Evolutionary conservation across 2,888 invertebrate species (phyloP).

Genomic region (Chymomyza amoena): DNA sequence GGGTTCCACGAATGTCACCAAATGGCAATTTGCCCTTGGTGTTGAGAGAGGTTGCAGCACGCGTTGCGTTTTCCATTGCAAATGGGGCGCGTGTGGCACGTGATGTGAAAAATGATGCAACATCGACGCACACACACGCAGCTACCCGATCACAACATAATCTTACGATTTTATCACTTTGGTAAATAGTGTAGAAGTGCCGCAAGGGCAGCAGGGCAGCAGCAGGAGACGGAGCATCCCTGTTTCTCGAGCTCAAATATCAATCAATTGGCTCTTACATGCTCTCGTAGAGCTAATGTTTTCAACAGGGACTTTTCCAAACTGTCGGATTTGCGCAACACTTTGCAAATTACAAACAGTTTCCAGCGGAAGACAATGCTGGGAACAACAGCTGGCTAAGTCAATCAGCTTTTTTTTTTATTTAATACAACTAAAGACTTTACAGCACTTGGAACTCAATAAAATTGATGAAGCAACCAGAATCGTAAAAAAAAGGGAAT

Average conservation of each 20-base stretch:
- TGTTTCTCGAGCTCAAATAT: constrained; percentile 53
- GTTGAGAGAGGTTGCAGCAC: background rate
- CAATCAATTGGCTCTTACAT: constrained; percentile 53
- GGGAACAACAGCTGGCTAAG: background rate
- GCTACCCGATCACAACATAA: constrained; percentile 65
- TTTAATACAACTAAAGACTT: background rate
- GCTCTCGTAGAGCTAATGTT: background rate
- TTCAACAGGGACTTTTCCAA: background rate
- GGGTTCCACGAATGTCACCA: constrained; percentile 64
- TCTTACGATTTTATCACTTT: constrained; percentile 71
- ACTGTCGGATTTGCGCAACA: background rate
- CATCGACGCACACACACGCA: constrained; percentile 15
- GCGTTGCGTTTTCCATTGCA: constrained; percentile 19
- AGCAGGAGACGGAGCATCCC: background rate
- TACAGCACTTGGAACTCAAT: background rate
- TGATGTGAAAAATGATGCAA: constrained; percentile 70
- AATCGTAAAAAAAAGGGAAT: background rate
- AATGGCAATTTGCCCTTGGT: constrained; percentile 54
- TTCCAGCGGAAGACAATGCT: background rate
- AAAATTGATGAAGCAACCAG: background rate
- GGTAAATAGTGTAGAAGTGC: constrained; percentile 47
- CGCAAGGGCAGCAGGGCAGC: background rate
- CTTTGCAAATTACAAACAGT: background rate
- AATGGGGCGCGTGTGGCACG: constrained; percentile 68
- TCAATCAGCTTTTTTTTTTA: background rate